A percentile compares a stretch with the other conserved stretches of the same genome.
Conservation (phyloP, 2,888 invertebrate genomes). For the Melieria omissa region DNA sequence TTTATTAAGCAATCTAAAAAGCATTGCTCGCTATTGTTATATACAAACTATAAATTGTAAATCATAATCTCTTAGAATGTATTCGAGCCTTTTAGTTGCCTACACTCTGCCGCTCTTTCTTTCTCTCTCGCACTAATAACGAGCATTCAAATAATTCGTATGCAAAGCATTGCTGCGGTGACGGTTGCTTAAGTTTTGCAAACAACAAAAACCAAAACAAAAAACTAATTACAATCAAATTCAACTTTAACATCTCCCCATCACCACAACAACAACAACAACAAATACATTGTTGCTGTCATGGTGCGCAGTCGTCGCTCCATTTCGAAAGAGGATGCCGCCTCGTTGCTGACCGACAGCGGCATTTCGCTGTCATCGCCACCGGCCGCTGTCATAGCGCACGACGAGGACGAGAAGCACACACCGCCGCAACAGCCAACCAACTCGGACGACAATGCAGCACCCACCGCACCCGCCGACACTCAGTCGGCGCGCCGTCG, state of each 20-base stretch:
- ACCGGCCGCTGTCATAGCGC: constrained; percentile 45
- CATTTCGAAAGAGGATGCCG: constrained; percentile 61
- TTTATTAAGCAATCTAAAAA: too few species aligned
- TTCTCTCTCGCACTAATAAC: too few species aligned
- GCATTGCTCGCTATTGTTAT: too few species aligned
- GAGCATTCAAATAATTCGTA: too few species aligned
- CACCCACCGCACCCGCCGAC: constrained; percentile 12
- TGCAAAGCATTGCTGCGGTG: constrained; percentile 12
- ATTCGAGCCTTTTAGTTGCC: too few species aligned
- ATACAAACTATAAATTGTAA: too few species aligned
- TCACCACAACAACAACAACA: constrained; percentile 9
- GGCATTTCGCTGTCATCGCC: constrained; percentile 63
- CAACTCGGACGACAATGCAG: constrained; percentile 14
- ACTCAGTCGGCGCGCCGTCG: constrained; percentile 17
- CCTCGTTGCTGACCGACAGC: constrained; percentile 59
- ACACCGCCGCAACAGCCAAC: background rate
- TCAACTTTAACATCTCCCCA: constrained; percentile 14
- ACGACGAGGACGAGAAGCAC: constrained; percentile 43
- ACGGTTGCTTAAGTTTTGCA: constrained; percentile 6
- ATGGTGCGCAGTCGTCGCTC: constrained; percentile 63
- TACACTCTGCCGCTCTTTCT: too few species aligned
- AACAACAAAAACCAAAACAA: background rate
- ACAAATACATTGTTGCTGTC: constrained; percentile 20
- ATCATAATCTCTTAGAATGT: too few species aligned
- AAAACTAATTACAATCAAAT: constrained; percentile 9